phyloP scores from a whole-genome alignment of 2,797 vertebrate genomes.

The Sebastes cheni region DNA sequence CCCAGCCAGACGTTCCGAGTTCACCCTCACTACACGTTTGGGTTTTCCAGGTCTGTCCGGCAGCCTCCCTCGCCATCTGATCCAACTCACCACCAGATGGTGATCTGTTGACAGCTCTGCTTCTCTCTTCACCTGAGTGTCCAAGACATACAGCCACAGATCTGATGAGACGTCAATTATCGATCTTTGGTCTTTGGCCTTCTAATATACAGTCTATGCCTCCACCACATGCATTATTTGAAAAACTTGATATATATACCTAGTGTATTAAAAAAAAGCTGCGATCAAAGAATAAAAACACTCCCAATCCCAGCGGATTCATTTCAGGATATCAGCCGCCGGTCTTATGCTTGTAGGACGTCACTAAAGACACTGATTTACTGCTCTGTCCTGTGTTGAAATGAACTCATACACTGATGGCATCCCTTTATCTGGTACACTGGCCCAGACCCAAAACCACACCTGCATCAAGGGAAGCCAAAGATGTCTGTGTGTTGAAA shows the following conservation, averaged over 20 bases:
- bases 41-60: neutral
- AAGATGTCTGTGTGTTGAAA: slow-evolving; percentile 49
- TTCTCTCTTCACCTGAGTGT: too few species aligned
- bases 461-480: slow-evolving; percentile 50
- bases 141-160: too few species aligned
- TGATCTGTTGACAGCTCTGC: too few species aligned
- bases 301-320: neutral
- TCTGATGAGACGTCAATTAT: neutral
- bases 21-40: neutral
- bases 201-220: neutral
- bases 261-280: neutral
- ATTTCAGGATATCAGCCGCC: neutral
- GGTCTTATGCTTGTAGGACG: neutral
- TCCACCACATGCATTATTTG: neutral
- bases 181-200: neutral
- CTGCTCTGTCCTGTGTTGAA: slow-evolving; percentile 43
- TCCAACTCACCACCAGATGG: neutral
- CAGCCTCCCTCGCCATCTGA: neutral
- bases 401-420: slow-evolving; percentile 43
- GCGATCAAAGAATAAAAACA: slow-evolving; percentile 6
- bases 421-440: slow-evolving; percentile 36
- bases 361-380: slow-evolving; percentile 23
- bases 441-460: slow-evolving; percentile 49
- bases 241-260: neutral
- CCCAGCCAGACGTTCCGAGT: neutral